A percentile compares a stretch with the other conserved stretches of the same genome.
phyloP scores from a whole-genome alignment of 2,888 invertebrate genomes.

The Acanthosepion esculentum region DNA sequence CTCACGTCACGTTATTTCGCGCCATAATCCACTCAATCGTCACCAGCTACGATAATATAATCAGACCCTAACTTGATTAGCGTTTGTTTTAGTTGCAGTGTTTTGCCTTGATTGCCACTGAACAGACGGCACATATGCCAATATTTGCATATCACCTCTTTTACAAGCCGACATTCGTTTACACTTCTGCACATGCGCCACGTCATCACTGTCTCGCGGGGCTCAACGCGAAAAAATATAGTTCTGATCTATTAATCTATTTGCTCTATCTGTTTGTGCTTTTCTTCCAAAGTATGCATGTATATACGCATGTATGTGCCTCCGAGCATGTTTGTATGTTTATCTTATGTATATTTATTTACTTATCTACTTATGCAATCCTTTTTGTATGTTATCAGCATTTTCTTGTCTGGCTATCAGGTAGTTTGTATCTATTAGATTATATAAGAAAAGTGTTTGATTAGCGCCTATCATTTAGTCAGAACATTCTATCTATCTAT shows the following conservation, averaged over 20 bases:
- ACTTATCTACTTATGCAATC: neutral
- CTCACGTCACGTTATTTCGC: constrained; percentile 23
- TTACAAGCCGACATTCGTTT: constrained; percentile 3
- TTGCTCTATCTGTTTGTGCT: constrained; percentile 20
- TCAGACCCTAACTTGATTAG: constrained; percentile 33
- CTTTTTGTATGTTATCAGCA: neutral
- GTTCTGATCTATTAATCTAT: constrained; percentile 20
- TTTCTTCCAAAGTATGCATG: neutral
- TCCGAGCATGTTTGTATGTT: neutral
- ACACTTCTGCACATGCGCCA: neutral
- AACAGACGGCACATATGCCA: constrained; percentile 33
- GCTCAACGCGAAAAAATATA: constrained; percentile 6
- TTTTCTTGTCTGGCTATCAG: neutral
- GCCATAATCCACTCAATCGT: constrained; percentile 10
- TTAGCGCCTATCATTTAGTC: neutral
- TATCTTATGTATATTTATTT: neutral
- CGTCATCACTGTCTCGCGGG: neutral
- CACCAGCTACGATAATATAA: constrained; percentile 33
- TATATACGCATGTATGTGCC: neutral
- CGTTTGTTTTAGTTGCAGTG: constrained; percentile 21
- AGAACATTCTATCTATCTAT: neutral
- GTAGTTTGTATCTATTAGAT: neutral
- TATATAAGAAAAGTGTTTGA: neutral
- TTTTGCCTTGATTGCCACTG: constrained; percentile 1
- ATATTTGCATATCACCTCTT: constrained; percentile 10